Evolutionary conservation across 2,113 vertebrate genomes (phyloP), one percentile per base, ranked within the genome.

Genomic region (Neoarius graeffei): DNA sequence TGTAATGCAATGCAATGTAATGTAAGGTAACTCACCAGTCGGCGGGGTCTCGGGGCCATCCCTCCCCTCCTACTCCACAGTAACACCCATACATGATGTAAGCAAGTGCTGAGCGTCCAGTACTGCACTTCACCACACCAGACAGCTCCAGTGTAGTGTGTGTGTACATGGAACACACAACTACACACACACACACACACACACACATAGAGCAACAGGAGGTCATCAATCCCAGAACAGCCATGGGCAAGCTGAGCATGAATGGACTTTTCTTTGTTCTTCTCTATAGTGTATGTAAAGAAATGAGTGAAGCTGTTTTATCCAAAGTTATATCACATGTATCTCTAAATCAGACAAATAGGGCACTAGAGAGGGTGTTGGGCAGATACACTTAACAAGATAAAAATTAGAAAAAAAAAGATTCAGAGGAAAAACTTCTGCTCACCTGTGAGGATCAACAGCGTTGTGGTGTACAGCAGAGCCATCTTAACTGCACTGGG

Each of bases 11-110:
- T 35, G 35, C 2, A 35, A 35, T 35, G 35, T 35, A 35, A 35
- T 1, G 35, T 35, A 35, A 35, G 35, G 35, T 35, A 35, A 35
- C 94, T 96, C 94, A 97, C 97, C 96, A 97, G 87, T 88, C 90
- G 5, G 90, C 86, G 19, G 54, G 81, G 76, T 90, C 88, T 77
- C 90, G 52, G 20, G 83, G 50, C 14, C 87, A 90, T 14, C 97
- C 97, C 7, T 91, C 92, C 14, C 97, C 97, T 1, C 97, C 97
- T 73, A 97, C 90, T 3, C 97, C 97, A 1, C 97, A 97, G 93
- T 97, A 97, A 92, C 97, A 98, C 1, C 97, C 97, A 0, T 97
- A 98, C 86, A 94, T 93, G 27, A 96, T 76, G 86, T 96, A 98
- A 19, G 95, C 88, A 5, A 97, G 83, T 4, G 97, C 93, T 0